These are phyloP conservation scores for Istiophorus platypterus DNA, from an alignment of 2,113 vertebrate species.

Conservation along the genomic window DNA sequence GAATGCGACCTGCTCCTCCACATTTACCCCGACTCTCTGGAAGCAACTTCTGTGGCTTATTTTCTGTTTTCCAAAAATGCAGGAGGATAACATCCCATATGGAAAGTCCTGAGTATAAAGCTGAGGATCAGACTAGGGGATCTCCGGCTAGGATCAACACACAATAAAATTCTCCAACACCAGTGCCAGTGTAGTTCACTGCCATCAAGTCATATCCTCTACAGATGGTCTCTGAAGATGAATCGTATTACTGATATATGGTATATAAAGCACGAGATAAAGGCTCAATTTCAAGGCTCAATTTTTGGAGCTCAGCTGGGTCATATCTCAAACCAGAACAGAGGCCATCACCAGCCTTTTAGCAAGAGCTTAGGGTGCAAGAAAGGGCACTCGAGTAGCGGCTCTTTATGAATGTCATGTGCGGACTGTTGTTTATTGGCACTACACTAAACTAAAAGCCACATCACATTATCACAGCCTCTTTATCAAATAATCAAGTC, in stretches of 20 bases:
- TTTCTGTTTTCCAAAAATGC: conserved; percentile 4
- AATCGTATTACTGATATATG: conserved; percentile 2
- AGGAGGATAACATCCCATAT: conserved; percentile 49
- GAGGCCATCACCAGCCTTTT: not conserved
- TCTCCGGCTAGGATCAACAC: conserved; percentile 46
- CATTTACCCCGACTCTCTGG: conserved; percentile 15
- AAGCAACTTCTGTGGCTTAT: not conserved
- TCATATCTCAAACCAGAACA: not conserved
- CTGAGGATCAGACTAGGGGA: conserved; percentile 45
- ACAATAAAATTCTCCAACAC: conserved; percentile 46
- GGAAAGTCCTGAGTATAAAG: conserved; percentile 50
- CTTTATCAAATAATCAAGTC: not conserved
- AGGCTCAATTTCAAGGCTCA: not conserved
- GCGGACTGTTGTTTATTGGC: not conserved
- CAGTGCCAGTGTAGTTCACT: conserved; percentile 39
- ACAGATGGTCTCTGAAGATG: not conserved
- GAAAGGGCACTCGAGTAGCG: not conserved
- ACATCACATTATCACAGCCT: not conserved
- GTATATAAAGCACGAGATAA: not conserved
- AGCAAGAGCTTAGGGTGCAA: not conserved
- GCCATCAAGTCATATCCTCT: conserved; percentile 13
- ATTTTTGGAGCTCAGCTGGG: not conserved
- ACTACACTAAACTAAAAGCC: not conserved
- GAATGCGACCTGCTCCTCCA: not conserved
- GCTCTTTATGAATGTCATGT: not conserved